These are phyloP conservation scores for Orcinus orca DNA, from an alignment of 2,113 vertebrate species.

Conservation along the genomic window DNA sequence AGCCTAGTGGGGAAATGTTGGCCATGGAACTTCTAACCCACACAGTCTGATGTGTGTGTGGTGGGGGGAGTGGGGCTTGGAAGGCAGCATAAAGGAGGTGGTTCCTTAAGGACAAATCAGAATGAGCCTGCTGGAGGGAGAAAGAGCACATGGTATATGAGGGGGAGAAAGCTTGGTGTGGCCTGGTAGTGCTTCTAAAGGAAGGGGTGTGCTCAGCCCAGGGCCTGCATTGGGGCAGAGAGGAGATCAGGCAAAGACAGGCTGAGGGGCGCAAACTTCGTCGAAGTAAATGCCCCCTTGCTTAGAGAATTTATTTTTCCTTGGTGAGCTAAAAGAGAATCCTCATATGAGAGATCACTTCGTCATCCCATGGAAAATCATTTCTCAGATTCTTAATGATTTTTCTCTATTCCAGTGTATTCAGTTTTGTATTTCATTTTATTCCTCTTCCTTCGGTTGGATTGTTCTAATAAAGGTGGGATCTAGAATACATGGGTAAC, in stretches of 20 bases:
- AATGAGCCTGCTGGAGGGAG: not conserved
- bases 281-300: not conserved
- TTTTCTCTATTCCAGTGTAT: not conserved
- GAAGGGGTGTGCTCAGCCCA: not conserved
- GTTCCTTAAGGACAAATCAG: not conserved
- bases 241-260: not conserved
- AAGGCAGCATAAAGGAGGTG: not conserved
- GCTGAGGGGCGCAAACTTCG: not conserved
- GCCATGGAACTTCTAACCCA: not conserved
- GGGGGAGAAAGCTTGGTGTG: not conserved
- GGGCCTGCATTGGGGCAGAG: not conserved
- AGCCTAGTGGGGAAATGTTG: not conserved
- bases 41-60: not conserved
- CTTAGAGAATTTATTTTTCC: not conserved
- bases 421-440: constrained; percentile 11
- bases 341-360: not conserved
- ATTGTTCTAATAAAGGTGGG: not conserved
- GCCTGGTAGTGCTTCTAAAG: not conserved
- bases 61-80: too few relatives aligned
- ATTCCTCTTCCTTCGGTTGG: not conserved
- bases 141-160: not conserved
- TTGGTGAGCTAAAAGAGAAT: not conserved
- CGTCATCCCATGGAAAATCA: not conserved
- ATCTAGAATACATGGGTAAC: not conserved
- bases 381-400: not conserved